phyloP scores from a whole-genome alignment of 1,140 invertebrate species.

The Zaprionus nigranus region DNA sequence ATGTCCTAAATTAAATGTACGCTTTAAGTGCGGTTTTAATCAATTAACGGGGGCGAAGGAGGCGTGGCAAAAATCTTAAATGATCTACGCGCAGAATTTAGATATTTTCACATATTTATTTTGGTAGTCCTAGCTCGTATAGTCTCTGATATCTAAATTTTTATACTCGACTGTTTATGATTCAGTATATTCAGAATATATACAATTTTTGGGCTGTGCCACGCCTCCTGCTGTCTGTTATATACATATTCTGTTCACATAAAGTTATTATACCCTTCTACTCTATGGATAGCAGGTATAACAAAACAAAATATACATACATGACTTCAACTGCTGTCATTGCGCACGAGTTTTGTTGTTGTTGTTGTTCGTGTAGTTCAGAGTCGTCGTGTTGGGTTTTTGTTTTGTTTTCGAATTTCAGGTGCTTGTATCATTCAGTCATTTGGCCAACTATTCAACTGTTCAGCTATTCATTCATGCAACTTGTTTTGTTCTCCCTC shows the following conservation, averaged over 20 bases:
- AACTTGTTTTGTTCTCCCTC: constrained; percentile 77
- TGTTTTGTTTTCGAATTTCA: constrained; percentile 79
- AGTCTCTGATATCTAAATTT: too few relatives aligned
- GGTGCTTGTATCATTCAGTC: constrained; percentile 76
- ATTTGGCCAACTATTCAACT: constrained; percentile 58
- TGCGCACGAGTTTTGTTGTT: constrained; percentile 67
- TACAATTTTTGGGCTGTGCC: neutral
- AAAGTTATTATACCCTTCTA: neutral
- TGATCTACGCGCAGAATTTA: too few relatives aligned
- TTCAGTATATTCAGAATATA: too few relatives aligned
- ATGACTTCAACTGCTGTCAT: constrained; percentile 80
- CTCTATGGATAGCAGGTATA: neutral
- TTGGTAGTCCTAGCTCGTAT: too few relatives aligned
- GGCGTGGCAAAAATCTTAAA: too few relatives aligned
- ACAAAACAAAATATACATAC: constrained; percentile 27
- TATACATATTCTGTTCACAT: neutral
- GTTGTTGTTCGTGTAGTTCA: constrained; percentile 28
- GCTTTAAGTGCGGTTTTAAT: too few relatives aligned
- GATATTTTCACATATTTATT: too few relatives aligned
- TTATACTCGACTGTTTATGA: too few relatives aligned
- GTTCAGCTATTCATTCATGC: constrained; percentile 80
- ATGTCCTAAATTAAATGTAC: too few relatives aligned
- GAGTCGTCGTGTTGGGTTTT: constrained; percentile 47
- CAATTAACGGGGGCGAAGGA: too few relatives aligned
- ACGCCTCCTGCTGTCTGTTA: neutral